Base-by-base conservation (phyloP, 2,888 invertebrate species). In the Celastrina argiolus region DNA sequence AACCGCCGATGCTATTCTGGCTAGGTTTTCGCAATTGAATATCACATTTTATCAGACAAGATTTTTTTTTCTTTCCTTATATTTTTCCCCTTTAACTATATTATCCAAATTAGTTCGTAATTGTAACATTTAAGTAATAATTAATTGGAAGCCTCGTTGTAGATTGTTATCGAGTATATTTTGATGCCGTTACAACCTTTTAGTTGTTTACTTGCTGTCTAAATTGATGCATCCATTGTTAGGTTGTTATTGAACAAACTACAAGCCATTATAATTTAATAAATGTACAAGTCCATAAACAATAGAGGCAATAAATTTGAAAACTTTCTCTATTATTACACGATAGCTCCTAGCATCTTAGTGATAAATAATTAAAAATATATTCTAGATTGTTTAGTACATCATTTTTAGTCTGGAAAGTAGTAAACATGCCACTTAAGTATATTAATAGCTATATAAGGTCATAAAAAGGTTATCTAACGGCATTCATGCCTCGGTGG, bases 401-500 rank as follows among this genome's bases (percentile, higher is more conserved):
- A 51, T 51, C 51, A 51, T 59, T 59, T 59, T 59, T 34, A 34
- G 59, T 18, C 59, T 59, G 59, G 34, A 34, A 59, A 34, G 58
- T 34, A 58, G 58, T 34, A 36, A 61, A 61, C 61, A 61, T 61
- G 61, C 61, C 61, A 61, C 39, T 39, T 61, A 61, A 18, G 61
- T 39, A 41, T 59, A 65, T 65, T 58, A 58, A 66, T 42, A 42
- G 42, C 66, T 59, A 34, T 59, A 67, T 69, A 59, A 66, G 66
- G 70, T 69, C 64, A 68, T 68, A 70, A 71, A 71, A 68, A 68
- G 67, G 65, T 71, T 69, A 70, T 70, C 69, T 67, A 61, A 66
- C 56, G 51, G 66, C 58, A 63, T 67, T 63, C 66, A 69, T 56
- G 73, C 72, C 68, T 73, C 71, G 72, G 71, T 71, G 69, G 69